Evolutionary conservation across 2,113 vertebrate species (phyloP), one percentile per base, ranked within the genome.

Genomic region (Poeciliopsis retropinna): DNA sequence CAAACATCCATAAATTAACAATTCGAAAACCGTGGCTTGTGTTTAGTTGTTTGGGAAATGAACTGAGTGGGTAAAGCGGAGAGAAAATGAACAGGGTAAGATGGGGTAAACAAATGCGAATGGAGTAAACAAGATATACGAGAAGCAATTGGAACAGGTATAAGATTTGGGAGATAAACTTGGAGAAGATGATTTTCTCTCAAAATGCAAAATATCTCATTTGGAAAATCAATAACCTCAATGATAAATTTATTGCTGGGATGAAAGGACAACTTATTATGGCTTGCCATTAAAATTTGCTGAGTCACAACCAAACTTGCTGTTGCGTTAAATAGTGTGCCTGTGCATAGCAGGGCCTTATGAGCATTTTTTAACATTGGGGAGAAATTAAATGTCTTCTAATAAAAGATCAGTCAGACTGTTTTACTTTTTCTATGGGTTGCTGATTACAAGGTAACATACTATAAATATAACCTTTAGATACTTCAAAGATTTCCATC

Each of bases 201-300:
- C 47, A 39, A 75, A 85, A 88, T 64, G 47, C 31, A 71, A 81
- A 84, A 61, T 57, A 22, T 14, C 37, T 62, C 12, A 60, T 84
- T 80, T 64, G 51, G 44, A 72, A 78, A 81, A 63, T 72, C 67
- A 70, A 70, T 83, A 77, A 65, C 34, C 64, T 13, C 19, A 14
- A 37, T 66, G 63, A 57, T 57, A 57, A 25, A 57, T 57, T 57
- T n/a, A 57, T 57, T 57, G 51, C 22, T 1, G 22, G 1, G 51
- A 57, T 57, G 29, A 64, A 82, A 37, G 60, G 64, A 73, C 76
- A 76, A 51, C 75, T 71, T 69, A 84, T 70, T 64, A 63, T 37
- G 51, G 11, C 37, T 54, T 6, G 11, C 51, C 22, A 57, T 57
- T 57, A 57, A 57, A 57, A 57, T 57, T 57, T 57, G 51, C 51